Base-by-base conservation (phyloP, 2,797 vertebrate genomes). In the Ataeniobius toweri region DNA sequence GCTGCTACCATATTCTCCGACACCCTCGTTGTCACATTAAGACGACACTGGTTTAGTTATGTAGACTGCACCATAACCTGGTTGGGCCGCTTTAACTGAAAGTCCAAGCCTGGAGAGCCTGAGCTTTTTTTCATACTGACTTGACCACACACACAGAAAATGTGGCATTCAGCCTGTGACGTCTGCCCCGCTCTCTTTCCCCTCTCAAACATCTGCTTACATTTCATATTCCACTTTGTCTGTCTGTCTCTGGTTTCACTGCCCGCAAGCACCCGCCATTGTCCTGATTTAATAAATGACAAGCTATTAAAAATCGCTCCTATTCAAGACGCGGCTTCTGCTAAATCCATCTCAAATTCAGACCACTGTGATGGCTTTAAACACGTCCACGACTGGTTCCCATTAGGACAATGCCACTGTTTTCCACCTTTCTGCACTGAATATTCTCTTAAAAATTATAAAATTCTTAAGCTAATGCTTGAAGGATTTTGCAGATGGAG, bases 261-360 rank as follows among this genome's bases (percentile, higher is more conserved):
- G 84, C 75, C 91, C 89, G 71, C 94, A 92, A 93, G 88, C 89
- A 80, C 88, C 86, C 89, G 70, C 87, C 90, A 93, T 93, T 94
- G 94, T 95, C 92, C 91, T 94, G 89, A 93, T 94, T 91, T 93
- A 93, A 94, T 94, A 94, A 94, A 94, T 93, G 91, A 94, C 91
- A 91, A 91, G 88, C 92, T 89, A 93, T 94, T 95, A 93, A 94
- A 94, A 92, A 87, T 89, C 84, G 79, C 84, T 93, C 87, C 81
- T 75, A 87, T 91, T 93, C 80, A 90, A 93, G 90, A 89, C 71
- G 44, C 77, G 86, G 87, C 87, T 87, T 87, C 92, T 94, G 92
- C 85, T 93, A 91, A 92, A 94, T 87, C 90, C 87, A 93, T 94
- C 88, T 89, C 50, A 76, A 85, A 81, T 80, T 26, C 73, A 84